These are phyloP conservation scores for Pandemis heparana DNA, from an alignment of 2,888 invertebrate species.

Conservation along the genomic window DNA sequence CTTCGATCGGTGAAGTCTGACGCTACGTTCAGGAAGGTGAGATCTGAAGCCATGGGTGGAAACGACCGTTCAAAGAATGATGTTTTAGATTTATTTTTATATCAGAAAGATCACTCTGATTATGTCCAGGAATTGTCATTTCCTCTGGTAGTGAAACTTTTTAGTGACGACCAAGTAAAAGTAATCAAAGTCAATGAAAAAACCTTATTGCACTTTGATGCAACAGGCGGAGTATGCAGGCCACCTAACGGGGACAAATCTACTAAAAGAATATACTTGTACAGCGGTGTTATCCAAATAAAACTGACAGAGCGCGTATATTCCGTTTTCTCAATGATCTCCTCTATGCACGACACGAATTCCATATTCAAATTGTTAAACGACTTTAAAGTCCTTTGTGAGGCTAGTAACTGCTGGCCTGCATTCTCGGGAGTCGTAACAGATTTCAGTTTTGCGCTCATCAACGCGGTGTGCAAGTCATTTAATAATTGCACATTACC, in stretches of 20 bases:
- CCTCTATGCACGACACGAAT: conserved; percentile 18
- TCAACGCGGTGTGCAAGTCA: conserved; percentile 18
- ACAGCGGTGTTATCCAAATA: conserved; percentile 15
- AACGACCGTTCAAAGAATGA: conserved; percentile 20
- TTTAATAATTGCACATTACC: conserved; percentile 16
- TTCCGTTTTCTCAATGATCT: conserved; percentile 11
- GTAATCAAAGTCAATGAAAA: conserved; percentile 3
- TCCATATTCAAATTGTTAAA: conserved; percentile 20
- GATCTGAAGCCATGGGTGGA: conserved; percentile 22
- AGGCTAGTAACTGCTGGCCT: conserved; percentile 16
- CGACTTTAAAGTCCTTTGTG: conserved; percentile 18
- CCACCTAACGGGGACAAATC: conserved; percentile 17
- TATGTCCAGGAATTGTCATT: conserved; percentile 12
- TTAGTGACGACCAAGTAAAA: not conserved
- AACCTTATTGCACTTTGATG: conserved; percentile 20
- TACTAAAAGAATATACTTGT: conserved; percentile 21
- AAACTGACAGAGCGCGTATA: conserved; percentile 6
- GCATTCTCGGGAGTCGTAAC: conserved; percentile 19
- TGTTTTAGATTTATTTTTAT: conserved; percentile 12
- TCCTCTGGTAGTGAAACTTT: conserved; percentile 7
- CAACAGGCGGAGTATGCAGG: conserved; percentile 23
- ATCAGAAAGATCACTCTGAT: conserved; percentile 3
- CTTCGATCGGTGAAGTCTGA: conserved; percentile 11
- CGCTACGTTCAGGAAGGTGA: conserved; percentile 12
- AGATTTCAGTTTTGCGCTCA: conserved; percentile 18